Evolutionary conservation across 2,888 invertebrate species (phyloP).

Genomic region (Didymodactylos carnosus): DNA sequence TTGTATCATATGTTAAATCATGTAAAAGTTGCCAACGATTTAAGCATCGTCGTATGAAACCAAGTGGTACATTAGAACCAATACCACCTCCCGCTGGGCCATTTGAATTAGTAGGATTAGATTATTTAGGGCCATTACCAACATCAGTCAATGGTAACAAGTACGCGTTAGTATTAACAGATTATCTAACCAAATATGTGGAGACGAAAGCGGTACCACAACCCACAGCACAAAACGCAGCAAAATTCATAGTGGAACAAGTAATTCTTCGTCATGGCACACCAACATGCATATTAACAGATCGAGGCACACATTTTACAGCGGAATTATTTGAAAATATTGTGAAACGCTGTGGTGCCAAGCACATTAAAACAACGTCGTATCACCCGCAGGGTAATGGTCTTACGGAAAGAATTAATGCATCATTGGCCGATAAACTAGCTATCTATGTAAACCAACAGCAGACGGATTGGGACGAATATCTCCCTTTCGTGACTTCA

Average conservation of each 20-base stretch:
- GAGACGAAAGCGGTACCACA: too few species aligned
- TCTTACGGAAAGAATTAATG: slow-evolving; percentile 17
- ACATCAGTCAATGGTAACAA: too few species aligned
- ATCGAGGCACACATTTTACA: slow-evolving; percentile 18
- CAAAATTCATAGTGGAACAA: too few species aligned
- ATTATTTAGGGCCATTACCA: not conserved
- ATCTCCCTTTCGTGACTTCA: not conserved
- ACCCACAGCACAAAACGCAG: too few species aligned
- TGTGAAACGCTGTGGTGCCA: slow-evolving; percentile 14
- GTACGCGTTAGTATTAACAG: too few species aligned
- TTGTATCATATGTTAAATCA: not conserved
- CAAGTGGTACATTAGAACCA: not conserved
- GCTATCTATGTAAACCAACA: not conserved
- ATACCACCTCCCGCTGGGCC: not conserved
- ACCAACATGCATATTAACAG: slow-evolving; percentile 16
- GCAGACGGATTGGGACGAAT: not conserved
- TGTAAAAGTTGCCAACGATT: not conserved
- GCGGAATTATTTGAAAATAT: slow-evolving; percentile 16
- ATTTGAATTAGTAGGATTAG: not conserved
- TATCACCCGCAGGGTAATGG: slow-evolving; percentile 17
- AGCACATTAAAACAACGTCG: slow-evolving; percentile 15
- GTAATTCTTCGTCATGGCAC: too few species aligned
- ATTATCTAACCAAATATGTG: too few species aligned
- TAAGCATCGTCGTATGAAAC: not conserved
- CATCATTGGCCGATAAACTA: slow-evolving; percentile 15